Evolutionary conservation across 2,113 vertebrate species (phyloP).

Genomic region (Haemorhous mexicanus): DNA sequence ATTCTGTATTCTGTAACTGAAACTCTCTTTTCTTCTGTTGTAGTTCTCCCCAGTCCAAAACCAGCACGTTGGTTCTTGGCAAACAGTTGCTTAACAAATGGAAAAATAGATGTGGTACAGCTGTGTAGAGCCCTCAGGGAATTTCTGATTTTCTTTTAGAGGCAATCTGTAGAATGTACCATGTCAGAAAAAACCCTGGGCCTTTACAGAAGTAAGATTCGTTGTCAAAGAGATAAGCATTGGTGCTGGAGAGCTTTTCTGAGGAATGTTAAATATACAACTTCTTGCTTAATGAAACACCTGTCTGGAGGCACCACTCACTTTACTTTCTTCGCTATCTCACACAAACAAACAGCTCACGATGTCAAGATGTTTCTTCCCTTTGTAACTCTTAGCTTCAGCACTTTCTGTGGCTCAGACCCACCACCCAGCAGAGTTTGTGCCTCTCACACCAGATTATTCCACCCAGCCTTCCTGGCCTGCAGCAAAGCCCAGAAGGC

Average conservation of each 20-base stretch:
- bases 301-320: neutral
- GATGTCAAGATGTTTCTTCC: neutral
- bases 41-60: neutral
- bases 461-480: neutral
- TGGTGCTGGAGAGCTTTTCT: neutral
- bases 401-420: neutral
- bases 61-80: neutral
- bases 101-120: neutral
- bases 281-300: neutral
- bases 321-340: neutral
- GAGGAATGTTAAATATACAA: neutral
- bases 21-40: neutral
- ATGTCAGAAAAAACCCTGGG: neutral
- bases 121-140: neutral
- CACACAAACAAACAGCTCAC: neutral
- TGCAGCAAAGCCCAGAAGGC: neutral
- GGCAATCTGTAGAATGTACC: neutral
- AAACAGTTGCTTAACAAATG: neutral
- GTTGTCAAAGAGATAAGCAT: neutral
- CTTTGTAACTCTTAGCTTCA: neutral
- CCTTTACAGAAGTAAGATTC: neutral
- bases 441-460: neutral
- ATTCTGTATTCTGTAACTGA: neutral
- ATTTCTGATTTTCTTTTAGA: neutral
- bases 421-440: rapidly evolving